Conservation (phyloP, 2,888 invertebrate species). For the Lasioglossum villosulum region DNA sequence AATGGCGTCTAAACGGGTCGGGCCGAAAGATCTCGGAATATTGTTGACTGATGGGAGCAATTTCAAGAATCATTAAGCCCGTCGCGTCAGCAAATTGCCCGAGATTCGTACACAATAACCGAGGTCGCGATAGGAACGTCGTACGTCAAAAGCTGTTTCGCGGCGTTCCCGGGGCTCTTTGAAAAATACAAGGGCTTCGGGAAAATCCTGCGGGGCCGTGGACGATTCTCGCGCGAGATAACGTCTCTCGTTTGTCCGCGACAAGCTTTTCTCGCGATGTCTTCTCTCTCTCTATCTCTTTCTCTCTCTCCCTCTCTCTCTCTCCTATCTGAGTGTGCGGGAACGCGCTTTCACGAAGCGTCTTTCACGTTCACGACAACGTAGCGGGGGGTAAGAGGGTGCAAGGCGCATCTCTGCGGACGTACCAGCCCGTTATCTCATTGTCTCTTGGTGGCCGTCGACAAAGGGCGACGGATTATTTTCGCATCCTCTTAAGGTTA, state of each 20-base stretch:
- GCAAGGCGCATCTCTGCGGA: constrained; percentile 20
- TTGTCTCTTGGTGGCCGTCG: constrained; percentile 57
- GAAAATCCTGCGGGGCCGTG: constrained; percentile 23
- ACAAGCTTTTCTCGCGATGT: constrained; percentile 44
- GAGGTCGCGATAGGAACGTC: constrained; percentile 20
- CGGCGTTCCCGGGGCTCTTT: not conserved
- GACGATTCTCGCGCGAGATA: constrained; percentile 61
- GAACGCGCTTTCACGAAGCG: constrained; percentile 40
- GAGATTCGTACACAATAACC: constrained; percentile 27
- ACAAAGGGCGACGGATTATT: constrained; percentile 72
- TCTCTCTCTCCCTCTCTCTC: not conserved
- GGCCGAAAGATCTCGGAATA: constrained; percentile 18
- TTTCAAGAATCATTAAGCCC: constrained; percentile 46
- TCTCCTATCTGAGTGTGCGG: not conserved
- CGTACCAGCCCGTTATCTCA: constrained; percentile 34
- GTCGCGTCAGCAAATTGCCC: constrained; percentile 46
- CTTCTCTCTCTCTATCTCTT: not conserved
- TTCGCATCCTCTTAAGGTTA: constrained; percentile 61
- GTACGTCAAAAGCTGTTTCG: constrained; percentile 26
- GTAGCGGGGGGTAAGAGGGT: constrained; percentile 2
- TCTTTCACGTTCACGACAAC: constrained; percentile 47
- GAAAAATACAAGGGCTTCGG: constrained; percentile 51
- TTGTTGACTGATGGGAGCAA: constrained; percentile 38
- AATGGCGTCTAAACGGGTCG: not conserved
- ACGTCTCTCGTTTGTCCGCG: constrained; percentile 74